phyloP scores from a whole-genome alignment of 2,888 invertebrate species.

The Falcaria lacertinaria region DNA sequence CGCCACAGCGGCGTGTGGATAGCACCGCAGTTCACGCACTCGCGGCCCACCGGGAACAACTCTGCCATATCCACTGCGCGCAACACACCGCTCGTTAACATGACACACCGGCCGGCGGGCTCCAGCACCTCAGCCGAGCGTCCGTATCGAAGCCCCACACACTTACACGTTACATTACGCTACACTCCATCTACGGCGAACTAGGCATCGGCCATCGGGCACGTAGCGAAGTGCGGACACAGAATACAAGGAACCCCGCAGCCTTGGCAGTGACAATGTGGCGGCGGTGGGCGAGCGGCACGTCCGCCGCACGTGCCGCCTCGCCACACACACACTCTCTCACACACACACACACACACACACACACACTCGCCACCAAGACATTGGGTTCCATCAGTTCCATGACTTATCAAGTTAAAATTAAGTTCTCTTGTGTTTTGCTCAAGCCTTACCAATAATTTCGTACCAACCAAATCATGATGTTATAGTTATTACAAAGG shows the following conservation, averaged over 20 bases:
- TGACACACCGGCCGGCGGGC: conserved; percentile 23
- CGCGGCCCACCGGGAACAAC: conserved; percentile 94
- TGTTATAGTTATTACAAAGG: no score
- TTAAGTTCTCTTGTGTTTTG: no score
- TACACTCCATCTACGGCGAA: no score
- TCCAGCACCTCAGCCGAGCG: conserved; percentile 29
- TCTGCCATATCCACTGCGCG: conserved; percentile 82
- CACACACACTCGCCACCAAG: neutral
- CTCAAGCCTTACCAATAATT: no score
- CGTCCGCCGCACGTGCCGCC: conserved; percentile 8
- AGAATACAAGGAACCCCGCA: conserved; percentile 9
- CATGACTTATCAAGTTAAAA: no score
- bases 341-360: conserved; percentile 14
- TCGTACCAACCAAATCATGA: no score
- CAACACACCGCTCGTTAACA: conserved; percentile 34
- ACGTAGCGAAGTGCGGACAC: conserved; percentile 10
- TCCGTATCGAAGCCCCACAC: conserved; percentile 6
- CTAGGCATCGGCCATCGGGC: no score
- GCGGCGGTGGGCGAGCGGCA: neutral
- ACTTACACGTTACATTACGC: neutral
- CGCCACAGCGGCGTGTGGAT: conserved; percentile 99
- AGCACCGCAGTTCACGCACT: conserved; percentile 99
- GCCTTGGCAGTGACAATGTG: conserved; percentile 40
- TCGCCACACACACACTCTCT: conserved; percentile 9
- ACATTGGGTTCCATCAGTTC: no score